Evolutionary conservation across 1,140 invertebrate genomes (phyloP).

Genomic region (Campoletis sonorensis): DNA sequence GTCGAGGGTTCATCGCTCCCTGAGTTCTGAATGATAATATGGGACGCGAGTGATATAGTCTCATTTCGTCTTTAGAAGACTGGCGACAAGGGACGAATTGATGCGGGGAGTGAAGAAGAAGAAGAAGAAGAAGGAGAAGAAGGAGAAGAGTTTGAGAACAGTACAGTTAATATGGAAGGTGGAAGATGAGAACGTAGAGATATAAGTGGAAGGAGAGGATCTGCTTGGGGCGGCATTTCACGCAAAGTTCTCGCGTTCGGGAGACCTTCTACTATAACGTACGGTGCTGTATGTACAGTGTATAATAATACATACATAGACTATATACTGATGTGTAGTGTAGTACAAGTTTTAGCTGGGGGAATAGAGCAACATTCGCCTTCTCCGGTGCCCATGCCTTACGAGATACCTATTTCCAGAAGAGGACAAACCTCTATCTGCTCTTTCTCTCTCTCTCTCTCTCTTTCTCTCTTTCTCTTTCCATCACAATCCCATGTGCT

Average conservation of each 20-base stretch:
- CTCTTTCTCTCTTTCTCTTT: neutral
- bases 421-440: constrained; percentile 13
- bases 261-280: constrained; percentile 7
- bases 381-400: constrained; percentile 3
- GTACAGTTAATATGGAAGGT: constrained; percentile 37
- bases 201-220: constrained; percentile 10
- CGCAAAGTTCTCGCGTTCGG: constrained; percentile 42
- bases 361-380: constrained; percentile 9
- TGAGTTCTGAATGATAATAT: neutral
- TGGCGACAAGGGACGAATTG: neutral
- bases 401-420: constrained; percentile 32
- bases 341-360: constrained; percentile 37
- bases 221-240: constrained; percentile 36
- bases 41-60: constrained; percentile 13
- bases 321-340: constrained; percentile 1
- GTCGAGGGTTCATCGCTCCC: neutral
- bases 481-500: neutral
- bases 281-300: neutral
- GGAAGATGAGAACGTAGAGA: constrained; percentile 24
- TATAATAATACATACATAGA: neutral
- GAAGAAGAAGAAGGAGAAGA: no score
- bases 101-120: neutral
- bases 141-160: constrained; percentile 8
- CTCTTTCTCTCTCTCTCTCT: neutral
- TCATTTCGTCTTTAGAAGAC: constrained; percentile 7